Percentiles rank a stretch among this genome's conserved stretches.
These are phyloP conservation scores for Cercopithecus petaurista DNA, from an alignment of 2,797 vertebrate genomes.

Conservation along the genomic window DNA sequence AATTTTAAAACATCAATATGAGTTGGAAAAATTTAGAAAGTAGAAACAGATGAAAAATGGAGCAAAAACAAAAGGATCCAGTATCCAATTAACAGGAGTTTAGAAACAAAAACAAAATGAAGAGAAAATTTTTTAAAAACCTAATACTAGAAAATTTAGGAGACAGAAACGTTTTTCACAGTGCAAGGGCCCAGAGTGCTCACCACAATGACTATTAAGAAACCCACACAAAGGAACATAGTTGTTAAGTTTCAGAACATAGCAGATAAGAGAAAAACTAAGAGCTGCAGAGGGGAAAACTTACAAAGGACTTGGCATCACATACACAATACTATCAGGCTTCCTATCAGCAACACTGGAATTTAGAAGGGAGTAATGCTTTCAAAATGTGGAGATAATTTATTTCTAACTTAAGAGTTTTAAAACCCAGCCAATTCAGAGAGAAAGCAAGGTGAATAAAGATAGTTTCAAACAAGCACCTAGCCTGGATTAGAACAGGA, in stretches of 20 bases:
- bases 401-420: conserved; percentile 1
- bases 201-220: neutral
- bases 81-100: neutral
- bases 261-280: neutral
- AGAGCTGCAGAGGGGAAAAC: neutral
- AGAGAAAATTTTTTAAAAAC: neutral
- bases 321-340: neutral
- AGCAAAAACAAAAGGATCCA: neutral
- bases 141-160: neutral
- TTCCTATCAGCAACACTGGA: neutral
- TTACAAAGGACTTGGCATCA: neutral
- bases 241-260: neutral
- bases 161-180: neutral
- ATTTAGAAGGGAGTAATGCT: neutral
- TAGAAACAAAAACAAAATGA: neutral
- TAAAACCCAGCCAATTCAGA: neutral
- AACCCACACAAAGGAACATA: neutral
- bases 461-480: neutral
- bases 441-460: neutral
- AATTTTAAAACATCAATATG: neutral
- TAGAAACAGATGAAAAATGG: neutral
- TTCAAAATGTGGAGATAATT: neutral
- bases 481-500: neutral
- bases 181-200: neutral
- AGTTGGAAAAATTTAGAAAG: neutral